These are phyloP conservation scores for Coregonus sp. DNA, from an alignment of 2,797 vertebrate species.

Conservation along the genomic window DNA sequence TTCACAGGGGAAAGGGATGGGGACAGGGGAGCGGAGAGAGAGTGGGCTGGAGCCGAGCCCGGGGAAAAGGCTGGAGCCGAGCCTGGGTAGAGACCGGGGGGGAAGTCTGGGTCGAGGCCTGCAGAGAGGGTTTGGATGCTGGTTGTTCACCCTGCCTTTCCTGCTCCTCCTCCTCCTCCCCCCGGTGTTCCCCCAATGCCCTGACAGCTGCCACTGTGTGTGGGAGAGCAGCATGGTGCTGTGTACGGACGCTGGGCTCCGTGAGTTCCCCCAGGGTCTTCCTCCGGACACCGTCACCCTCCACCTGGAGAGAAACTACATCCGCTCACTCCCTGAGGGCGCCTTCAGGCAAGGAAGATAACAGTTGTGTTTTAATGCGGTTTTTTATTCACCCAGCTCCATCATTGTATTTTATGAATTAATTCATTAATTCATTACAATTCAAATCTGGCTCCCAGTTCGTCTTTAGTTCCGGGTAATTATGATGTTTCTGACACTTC, in stretches of 20 bases:
- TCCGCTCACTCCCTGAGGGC: slow-evolving; percentile 70
- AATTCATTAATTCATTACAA: neutral
- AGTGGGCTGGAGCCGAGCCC: neutral
- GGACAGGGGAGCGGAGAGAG: neutral
- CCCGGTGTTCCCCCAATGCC: slow-evolving; percentile 49
- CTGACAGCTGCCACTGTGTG: slow-evolving; percentile 69
- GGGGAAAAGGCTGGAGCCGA: neutral
- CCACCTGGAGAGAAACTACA: slow-evolving; percentile 79
- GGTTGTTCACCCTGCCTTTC: slow-evolving; percentile 41
- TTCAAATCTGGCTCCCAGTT: neutral
- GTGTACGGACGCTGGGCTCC: slow-evolving; percentile 72
- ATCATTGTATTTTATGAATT: neutral
- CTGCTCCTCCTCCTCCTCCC: slow-evolving; percentile 30
- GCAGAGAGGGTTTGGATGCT: neutral
- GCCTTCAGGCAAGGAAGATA: slow-evolving; percentile 57
- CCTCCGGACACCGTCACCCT: slow-evolving; percentile 73
- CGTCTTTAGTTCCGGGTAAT: neutral
- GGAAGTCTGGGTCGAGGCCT: slow-evolving; percentile 33
- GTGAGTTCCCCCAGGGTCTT: slow-evolving; percentile 73
- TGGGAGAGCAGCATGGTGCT: slow-evolving; percentile 73
- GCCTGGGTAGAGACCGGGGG: slow-evolving; percentile 1
- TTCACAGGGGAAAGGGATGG: neutral
- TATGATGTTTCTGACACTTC: neutral
- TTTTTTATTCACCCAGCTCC: neutral
- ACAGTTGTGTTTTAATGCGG: neutral